Evolutionary conservation across 1,140 invertebrate species (phyloP).

Genomic region (Neoseiulus cucumeris): DNA sequence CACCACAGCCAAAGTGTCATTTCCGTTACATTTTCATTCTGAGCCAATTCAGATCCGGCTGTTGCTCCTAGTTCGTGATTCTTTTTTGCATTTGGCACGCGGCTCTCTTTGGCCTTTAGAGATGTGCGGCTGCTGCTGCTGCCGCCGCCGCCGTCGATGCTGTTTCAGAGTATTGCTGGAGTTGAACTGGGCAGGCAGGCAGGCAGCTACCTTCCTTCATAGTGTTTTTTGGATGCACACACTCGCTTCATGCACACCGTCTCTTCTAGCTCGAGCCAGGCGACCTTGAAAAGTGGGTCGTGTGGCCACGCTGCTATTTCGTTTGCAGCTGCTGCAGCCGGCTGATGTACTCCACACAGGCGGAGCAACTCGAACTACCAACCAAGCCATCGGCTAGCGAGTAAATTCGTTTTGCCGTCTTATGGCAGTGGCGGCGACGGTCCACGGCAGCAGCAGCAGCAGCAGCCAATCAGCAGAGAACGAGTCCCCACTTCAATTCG

Average conservation of each 20-base stretch:
- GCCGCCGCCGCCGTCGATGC: background rate
- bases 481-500: too few species aligned
- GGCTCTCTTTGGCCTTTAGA: too few species aligned
- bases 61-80: too few species aligned
- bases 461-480: too few species aligned
- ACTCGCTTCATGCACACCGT: background rate
- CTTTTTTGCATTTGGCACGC: too few species aligned
- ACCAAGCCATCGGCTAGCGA: too few species aligned
- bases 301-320: background rate
- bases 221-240: background rate
- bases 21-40: constrained; percentile 9
- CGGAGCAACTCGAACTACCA: too few species aligned
- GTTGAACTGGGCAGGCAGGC: background rate
- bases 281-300: constrained; percentile 11
- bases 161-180: background rate
- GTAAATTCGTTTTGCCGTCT: too few species aligned
- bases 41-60: background rate
- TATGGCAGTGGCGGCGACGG: too few species aligned
- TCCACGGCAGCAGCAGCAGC: too few species aligned
- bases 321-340: constrained; percentile 9
- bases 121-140: background rate
- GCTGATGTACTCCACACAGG: too few species aligned
- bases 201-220: background rate
- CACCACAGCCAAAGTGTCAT: background rate
- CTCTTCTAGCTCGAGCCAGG: background rate